Percentiles rank a stretch among this genome's conserved stretches.
Conservation (phyloP, 2,797 vertebrate genomes). For the Labeo calbasu region DNA sequence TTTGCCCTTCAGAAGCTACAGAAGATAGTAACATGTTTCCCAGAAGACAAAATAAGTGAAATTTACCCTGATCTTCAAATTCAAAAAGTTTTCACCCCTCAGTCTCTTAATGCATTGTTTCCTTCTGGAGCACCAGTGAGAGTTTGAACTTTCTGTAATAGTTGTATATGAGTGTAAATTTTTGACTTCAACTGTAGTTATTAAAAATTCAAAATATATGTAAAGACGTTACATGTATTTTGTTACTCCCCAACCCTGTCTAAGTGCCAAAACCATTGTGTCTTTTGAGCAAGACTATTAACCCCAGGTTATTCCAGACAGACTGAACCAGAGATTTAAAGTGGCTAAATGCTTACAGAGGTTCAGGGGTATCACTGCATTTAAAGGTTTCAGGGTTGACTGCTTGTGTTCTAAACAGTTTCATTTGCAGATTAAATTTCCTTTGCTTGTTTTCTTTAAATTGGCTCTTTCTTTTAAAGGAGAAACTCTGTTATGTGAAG, state of each 20-base stretch:
- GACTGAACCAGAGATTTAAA: not conserved
- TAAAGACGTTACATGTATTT: too few relatives aligned
- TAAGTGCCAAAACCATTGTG: not conserved
- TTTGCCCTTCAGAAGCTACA: too few relatives aligned
- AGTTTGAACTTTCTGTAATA: too few relatives aligned
- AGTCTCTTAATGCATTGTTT: too few relatives aligned
- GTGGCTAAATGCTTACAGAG: conserved; percentile 11
- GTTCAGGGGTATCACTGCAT: not conserved
- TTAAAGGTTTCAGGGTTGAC: conserved; percentile 10
- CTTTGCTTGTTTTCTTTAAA: not conserved
- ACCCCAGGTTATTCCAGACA: not conserved
- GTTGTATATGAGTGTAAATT: too few relatives aligned
- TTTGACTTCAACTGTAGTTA: too few relatives aligned
- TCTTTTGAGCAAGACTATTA: not conserved
- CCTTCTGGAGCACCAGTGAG: too few relatives aligned
- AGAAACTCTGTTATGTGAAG: not conserved
- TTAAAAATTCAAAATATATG: too few relatives aligned
- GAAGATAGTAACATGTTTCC: too few relatives aligned
- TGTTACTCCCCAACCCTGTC: not conserved
- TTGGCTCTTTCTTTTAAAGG: not conserved
- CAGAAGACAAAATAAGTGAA: too few relatives aligned
- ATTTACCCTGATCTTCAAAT: too few relatives aligned
- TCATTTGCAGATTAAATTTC: not conserved
- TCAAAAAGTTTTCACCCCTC: too few relatives aligned
- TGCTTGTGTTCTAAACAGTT: conserved; percentile 4